These are phyloP conservation scores for Leptarthrus brevirostris DNA, from an alignment of 2,888 invertebrate genomes.

Conservation along the genomic window DNA sequence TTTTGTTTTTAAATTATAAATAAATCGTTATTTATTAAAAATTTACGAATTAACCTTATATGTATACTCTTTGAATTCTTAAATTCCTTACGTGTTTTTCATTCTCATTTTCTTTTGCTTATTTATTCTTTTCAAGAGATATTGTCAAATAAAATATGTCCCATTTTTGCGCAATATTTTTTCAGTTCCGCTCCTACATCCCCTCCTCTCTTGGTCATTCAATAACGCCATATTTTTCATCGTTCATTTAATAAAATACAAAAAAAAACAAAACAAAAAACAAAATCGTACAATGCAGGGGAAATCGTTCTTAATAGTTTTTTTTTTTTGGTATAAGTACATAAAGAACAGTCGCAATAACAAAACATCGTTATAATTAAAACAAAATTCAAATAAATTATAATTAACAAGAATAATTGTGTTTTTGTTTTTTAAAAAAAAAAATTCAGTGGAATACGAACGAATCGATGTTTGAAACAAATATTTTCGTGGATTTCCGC, in stretches of 20 bases:
- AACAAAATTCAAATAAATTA: slow-evolving; percentile 23
- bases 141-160: slow-evolving; percentile 42
- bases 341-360: slow-evolving; percentile 20
- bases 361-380: slow-evolving; percentile 5
- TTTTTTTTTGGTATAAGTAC: slow-evolving; percentile 42
- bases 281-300: no score
- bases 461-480: slow-evolving; percentile 6
- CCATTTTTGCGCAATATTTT: slow-evolving; percentile 11
- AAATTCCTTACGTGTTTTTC: not conserved
- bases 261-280: slow-evolving; percentile 25
- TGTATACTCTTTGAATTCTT: slow-evolving; percentile 32
- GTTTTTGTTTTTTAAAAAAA: no score
- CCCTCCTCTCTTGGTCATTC: slow-evolving; percentile 9
- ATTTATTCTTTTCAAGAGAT: slow-evolving; percentile 21
- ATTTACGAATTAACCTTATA: slow-evolving; percentile 22
- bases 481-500: no score
- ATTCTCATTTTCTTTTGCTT: slow-evolving; percentile 12
- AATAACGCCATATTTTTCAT: not conserved
- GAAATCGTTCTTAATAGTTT: not conserved
- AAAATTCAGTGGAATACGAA: not conserved
- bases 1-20: slow-evolving; percentile 16
- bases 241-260: slow-evolving; percentile 19
- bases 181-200: not conserved
- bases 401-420: slow-evolving; percentile 1
- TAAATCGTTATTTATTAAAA: slow-evolving; percentile 20